Conservation (phyloP, 1,140 invertebrate species). For the Macrobrachium nipponense region DNA sequence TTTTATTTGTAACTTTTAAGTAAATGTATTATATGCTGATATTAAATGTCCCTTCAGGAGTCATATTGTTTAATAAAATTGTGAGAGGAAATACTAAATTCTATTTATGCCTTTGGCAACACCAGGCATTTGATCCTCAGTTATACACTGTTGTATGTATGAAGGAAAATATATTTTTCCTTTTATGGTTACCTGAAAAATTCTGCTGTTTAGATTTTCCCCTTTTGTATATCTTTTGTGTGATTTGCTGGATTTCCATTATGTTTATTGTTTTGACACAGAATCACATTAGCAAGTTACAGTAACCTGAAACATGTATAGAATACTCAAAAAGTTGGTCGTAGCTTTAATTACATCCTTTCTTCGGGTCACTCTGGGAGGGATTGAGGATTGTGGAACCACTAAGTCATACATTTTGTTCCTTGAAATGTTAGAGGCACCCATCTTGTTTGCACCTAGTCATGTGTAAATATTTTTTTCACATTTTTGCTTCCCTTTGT, state of each 20-base stretch:
- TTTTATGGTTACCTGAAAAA: neutral
- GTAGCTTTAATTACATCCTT: constrained; percentile 34
- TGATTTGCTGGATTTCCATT: neutral
- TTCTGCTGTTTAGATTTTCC: neutral
- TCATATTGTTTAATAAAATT: neutral
- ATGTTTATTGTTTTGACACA: constrained; percentile 14
- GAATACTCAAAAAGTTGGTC: constrained; percentile 29
- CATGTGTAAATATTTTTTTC: neutral
- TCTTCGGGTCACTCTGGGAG: constrained; percentile 21
- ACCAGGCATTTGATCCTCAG: too few relatives aligned
- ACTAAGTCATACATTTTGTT: constrained; percentile 8
- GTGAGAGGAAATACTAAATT: too few relatives aligned
- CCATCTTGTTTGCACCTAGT: constrained; percentile 32
- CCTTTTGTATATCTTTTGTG: neutral
- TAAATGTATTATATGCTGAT: neutral
- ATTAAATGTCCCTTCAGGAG: too few relatives aligned
- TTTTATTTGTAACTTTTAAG: neutral
- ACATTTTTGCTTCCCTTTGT: neutral
- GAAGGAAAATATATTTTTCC: constrained; percentile 6
- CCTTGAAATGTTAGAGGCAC: neutral
- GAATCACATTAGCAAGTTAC: constrained; percentile 21
- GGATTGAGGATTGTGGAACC: constrained; percentile 34
- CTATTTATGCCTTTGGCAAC: too few relatives aligned
- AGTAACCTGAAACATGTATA: constrained; percentile 17
- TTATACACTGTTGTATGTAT: neutral